Base-by-base conservation (phyloP, 1,140 invertebrate species). In the Drosophila busckii region DNA sequence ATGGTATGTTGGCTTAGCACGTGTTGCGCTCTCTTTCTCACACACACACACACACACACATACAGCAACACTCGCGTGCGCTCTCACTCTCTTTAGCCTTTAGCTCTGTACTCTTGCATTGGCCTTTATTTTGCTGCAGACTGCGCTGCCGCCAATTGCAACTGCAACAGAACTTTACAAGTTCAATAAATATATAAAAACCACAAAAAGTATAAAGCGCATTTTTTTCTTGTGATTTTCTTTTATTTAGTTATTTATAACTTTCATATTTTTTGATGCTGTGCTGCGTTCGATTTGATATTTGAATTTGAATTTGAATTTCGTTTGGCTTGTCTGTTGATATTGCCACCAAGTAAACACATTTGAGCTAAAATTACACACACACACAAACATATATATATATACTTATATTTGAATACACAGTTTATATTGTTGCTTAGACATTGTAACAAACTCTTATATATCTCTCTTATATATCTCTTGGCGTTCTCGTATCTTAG, bases 401-500 rank as follows among this genome's bases (percentile, higher is more conserved):
- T 42, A 23, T 19, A 32, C 8, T 15, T 12, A 29, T 19, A 35
- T 13, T n/a, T n/a, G n/a, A n/a, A 55, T 17, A 28, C 22, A 22
- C 35, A 40, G 37, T 76, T 29, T 54, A 52, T 54, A 69, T 64
- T 69, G 58, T 44, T 35, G 17, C 28, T 46, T 48, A 31, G 35
- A 48, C 45, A 37, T 16, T 53, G 40, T 13, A 80, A 40, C 58
- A 49, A 45, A 66, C 35, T 45, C 44, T 52, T 61, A 37, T 56
- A 2, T 49, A 29, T 54, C 23, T 70, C 8, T 76, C 40, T 59
- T 29, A 20, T 32, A 26, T 20, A n/a, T 17, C 2, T 41, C 19
- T 25, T 13, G 37, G 15, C 12, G 5, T 37, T 40, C 22, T n/a
- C 29, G 25, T 15, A 16, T 68, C 89, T 49, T 84, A 94, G 92